These are phyloP conservation scores for Schizothorax lantsangensis DNA, from an alignment of 2,797 vertebrate genomes.

Conservation along the genomic window DNA sequence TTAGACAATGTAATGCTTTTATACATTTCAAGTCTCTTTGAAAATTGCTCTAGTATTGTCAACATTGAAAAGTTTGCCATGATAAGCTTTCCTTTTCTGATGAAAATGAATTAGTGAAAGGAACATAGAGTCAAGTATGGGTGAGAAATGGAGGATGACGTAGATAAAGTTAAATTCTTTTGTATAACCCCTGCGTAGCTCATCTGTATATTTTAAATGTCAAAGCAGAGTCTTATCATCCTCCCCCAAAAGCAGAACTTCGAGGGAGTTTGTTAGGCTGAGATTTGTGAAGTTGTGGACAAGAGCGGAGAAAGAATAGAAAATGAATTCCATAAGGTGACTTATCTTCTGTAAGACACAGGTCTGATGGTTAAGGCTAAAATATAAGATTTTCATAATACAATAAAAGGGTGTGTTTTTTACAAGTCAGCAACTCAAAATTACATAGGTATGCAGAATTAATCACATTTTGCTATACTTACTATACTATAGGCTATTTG, in stretches of 20 bases:
- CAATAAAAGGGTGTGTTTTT: background rate
- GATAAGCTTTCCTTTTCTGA: background rate
- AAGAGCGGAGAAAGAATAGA: background rate
- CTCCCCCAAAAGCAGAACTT: background rate
- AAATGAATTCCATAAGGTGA: background rate
- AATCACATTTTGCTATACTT: background rate
- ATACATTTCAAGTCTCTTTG: background rate
- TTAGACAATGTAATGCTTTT: background rate
- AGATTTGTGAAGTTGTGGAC: background rate
- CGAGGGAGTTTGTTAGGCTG: background rate
- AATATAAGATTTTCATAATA: background rate
- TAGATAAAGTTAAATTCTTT: background rate
- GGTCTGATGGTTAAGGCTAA: background rate
- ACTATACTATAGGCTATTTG: too few species aligned
- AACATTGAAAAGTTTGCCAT: background rate
- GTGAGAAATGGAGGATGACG: background rate
- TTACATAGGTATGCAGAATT: background rate
- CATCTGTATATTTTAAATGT: background rate
- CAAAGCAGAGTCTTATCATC: background rate
- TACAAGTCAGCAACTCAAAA: background rate
- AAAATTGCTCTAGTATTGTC: background rate
- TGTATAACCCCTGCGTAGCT: background rate
- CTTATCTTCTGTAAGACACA: background rate
- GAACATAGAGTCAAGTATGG: background rate
- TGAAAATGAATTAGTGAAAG: background rate